Conservation (phyloP, 2,113 vertebrate genomes). For the Zapus hudsonius region DNA sequence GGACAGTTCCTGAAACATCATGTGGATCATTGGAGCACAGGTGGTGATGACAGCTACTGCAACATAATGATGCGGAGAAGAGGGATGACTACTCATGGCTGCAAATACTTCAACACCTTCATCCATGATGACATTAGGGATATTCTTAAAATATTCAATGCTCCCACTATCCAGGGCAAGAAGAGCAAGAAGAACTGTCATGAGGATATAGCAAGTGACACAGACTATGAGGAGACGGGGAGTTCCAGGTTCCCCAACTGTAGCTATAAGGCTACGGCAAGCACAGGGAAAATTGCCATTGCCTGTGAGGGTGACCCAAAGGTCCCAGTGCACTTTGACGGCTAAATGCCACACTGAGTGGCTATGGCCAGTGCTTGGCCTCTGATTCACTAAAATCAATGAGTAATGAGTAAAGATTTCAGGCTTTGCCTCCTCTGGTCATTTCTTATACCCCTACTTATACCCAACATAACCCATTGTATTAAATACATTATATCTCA, state of each 20-base stretch:
- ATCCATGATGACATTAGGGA: too few relatives aligned
- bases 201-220: slow-evolving; percentile 61
- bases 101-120: slow-evolving; percentile 54
- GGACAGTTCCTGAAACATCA: slow-evolving; percentile 77
- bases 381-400: neutral
- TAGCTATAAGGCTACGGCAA: slow-evolving; percentile 46
- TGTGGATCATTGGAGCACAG: slow-evolving; percentile 1
- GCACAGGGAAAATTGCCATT: slow-evolving; percentile 64
- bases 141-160: too few relatives aligned
- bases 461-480: neutral
- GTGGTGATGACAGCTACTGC: slow-evolving; percentile 67
- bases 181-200: slow-evolving; percentile 71
- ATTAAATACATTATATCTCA: neutral
- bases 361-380: neutral
- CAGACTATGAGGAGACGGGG: slow-evolving; percentile 70
- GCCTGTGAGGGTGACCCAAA: slow-evolving; percentile 67
- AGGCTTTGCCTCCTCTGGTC: neutral
- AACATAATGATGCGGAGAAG: slow-evolving; percentile 76
- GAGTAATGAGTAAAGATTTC: neutral
- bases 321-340: slow-evolving; percentile 76
- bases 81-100: slow-evolving; percentile 40
- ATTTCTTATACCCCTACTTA: neutral
- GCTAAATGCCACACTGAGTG: neutral
- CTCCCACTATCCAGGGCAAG: slow-evolving; percentile 51
- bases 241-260: slow-evolving; percentile 59